A percentile compares a stretch with the other conserved stretches of the same genome.
These are phyloP conservation scores for Sterrhoptilus dennistouni DNA, from an alignment of 2,113 vertebrate species.

Conservation along the genomic window DNA sequence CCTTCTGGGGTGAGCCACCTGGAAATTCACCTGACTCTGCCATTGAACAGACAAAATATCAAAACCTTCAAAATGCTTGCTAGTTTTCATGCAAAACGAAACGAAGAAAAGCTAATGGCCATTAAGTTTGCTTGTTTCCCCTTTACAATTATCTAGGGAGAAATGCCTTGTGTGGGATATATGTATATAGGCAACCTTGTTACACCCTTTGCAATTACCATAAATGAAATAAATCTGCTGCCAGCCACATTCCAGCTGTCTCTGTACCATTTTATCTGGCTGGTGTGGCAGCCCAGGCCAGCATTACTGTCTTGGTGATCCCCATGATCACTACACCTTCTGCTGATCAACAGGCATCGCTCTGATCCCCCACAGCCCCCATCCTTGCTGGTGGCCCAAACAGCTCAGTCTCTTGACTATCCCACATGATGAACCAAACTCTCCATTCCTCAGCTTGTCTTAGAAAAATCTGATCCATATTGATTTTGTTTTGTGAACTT, in stretches of 20 bases:
- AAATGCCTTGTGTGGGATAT: neutral
- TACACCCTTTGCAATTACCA: neutral
- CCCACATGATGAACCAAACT: neutral
- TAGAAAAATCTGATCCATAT: neutral
- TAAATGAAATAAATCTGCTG: neutral
- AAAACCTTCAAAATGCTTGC: neutral
- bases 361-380: accelerated
- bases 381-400: neutral
- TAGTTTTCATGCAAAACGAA: neutral
- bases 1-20: neutral
- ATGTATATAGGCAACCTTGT: neutral
- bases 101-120: neutral
- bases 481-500: neutral
- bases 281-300: neutral
- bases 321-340: accelerated
- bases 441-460: neutral
- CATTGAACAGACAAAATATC: neutral
- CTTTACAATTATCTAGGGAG: neutral
- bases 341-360: neutral
- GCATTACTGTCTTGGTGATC: accelerated
- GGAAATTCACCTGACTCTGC: constrained; percentile 6
- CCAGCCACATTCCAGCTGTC: neutral
- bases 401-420: neutral
- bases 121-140: neutral
- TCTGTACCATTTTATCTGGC: neutral